phyloP scores from a whole-genome alignment of 2,888 invertebrate genomes.

The Apamea sordens region DNA sequence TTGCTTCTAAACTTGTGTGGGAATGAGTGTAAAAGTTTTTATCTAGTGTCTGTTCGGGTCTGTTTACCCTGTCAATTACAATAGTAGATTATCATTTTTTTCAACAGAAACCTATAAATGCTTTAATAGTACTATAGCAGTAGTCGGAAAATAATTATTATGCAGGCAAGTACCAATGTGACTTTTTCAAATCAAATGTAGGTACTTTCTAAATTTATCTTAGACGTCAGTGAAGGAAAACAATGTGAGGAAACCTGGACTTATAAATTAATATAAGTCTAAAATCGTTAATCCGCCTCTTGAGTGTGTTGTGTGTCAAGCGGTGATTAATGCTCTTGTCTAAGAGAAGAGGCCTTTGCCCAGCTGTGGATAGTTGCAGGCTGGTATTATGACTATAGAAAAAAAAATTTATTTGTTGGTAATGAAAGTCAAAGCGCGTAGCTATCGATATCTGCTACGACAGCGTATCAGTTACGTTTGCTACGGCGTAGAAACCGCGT shows the following conservation, averaged over 20 bases:
- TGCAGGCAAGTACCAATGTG: background rate
- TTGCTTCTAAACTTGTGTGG: background rate
- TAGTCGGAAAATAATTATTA: background rate
- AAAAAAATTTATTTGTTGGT: background rate
- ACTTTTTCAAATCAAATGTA: background rate
- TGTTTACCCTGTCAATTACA: background rate
- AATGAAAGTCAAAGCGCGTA: background rate
- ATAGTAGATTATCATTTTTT: background rate
- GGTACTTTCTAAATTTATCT: background rate
- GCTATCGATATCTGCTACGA: slow-evolving; percentile 7
- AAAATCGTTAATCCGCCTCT: background rate
- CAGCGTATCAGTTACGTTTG: background rate
- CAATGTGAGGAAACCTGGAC: background rate
- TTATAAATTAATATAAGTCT: background rate
- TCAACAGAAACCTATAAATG: background rate
- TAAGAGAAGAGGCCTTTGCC: background rate
- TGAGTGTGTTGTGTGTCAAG: background rate
- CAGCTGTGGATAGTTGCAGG: too few species aligned
- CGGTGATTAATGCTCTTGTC: too few species aligned
- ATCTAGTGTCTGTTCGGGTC: background rate
- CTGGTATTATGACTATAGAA: background rate
- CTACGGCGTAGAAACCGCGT: slow-evolving; percentile 23
- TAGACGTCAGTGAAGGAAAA: background rate
- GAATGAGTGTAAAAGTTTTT: background rate
- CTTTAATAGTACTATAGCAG: background rate